A percentile compares a stretch with the other conserved stretches of the same genome.
These are phyloP conservation scores for Hylomyscus alleni DNA, from an alignment of 2,797 vertebrate genomes.

Conservation along the genomic window DNA sequence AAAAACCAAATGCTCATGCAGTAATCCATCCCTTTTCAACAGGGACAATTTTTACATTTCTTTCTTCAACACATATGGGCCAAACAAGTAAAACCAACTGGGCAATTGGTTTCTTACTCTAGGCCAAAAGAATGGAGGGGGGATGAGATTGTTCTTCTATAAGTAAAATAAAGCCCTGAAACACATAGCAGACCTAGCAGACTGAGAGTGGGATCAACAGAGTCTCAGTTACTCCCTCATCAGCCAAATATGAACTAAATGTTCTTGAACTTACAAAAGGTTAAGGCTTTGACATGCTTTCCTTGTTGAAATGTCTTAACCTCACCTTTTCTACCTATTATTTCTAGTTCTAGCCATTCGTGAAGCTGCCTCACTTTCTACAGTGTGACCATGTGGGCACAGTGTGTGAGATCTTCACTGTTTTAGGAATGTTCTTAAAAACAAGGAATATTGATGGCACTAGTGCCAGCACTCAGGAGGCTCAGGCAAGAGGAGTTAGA, in stretches of 20 bases:
- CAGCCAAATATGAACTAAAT: conserved; percentile 23
- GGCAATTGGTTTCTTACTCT: neutral
- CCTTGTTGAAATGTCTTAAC: neutral
- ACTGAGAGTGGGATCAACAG: neutral
- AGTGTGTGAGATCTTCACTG: neutral
- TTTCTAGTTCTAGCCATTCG: neutral
- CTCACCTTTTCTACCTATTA: neutral
- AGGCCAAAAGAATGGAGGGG: neutral
- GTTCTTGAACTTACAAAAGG: neutral
- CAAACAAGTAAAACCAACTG: neutral
- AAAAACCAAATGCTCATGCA: neutral
- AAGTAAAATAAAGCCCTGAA: neutral
- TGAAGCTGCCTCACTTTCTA: neutral
- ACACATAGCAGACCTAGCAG: neutral
- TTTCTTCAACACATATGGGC: neutral
- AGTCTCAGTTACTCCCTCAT: neutral
- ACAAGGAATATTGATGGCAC: neutral
- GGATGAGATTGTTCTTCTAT: neutral
- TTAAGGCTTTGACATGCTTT: neutral
- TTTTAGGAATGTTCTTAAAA: neutral
- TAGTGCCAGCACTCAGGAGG: neutral
- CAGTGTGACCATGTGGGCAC: neutral
- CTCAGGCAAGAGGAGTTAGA: neutral
- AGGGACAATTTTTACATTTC: neutral
- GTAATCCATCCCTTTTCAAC: neutral